Evolutionary conservation across 2,888 invertebrate genomes (phyloP), one percentile per base, ranked within the genome.

Genomic region (Laspeyria flexula): DNA sequence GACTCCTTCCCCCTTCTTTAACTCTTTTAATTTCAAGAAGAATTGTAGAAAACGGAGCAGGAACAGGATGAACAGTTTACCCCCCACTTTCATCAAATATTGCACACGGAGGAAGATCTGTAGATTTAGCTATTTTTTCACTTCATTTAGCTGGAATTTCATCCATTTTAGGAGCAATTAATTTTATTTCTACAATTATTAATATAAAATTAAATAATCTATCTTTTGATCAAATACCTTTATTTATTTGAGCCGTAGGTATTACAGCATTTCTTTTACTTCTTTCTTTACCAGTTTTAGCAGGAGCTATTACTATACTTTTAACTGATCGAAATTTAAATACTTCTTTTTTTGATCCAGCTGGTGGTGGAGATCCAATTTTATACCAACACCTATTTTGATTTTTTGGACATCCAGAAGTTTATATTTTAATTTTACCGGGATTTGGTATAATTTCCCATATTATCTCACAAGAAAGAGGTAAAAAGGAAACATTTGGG

Each of bases 391-490:
- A 97, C 83, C 88, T 96, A 93, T 96, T 97, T 90, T 97, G 96
- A 95, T 97, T 97, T 91, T 97, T 97, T 94, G 96, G 96, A 0
- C 96, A 97, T 47, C 96, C 96, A 7, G 96, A 97, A 94, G 96
- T 97, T 58, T 97, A 97, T 88, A 96, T 96, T 95, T 88, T 96
- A 92, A 96, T 96, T 95, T 77, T 96, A 71, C 96, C 96, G 0
- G 96, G 95, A 85, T 96, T 97, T 93, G 96, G 96, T 0, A 94
- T 96, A 93, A 95, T 96, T 83, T 96, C 96, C 0, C 96, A 96
- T 80, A 95, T 96, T 91, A 94, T 96, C 85, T 93, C 93, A 0
- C 94, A 95, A 93, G 95, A 96, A 94, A 94, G 94, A 79, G 94
- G 94, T 5, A 96, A 96, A 94, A 95, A 95, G 71, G 94, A 95